Evolutionary conservation across 2,113 vertebrate genomes (phyloP).

Genomic region (Myotis brandtii): DNA sequence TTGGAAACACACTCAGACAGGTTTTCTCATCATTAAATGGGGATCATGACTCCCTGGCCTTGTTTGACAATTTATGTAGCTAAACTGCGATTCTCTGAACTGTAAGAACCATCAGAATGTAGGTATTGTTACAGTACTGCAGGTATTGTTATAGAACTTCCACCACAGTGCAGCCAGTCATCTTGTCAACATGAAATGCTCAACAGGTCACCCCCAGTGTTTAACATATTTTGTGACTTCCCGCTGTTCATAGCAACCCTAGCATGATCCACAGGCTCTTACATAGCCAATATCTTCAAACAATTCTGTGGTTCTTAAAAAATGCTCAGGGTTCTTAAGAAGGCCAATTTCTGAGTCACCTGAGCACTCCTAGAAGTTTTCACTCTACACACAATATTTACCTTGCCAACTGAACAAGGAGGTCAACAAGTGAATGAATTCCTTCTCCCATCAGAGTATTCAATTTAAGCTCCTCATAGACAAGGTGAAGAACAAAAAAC

Average conservation of each 20-base stretch:
- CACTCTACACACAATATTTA: slow-evolving; percentile 71
- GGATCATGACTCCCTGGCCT: neutral
- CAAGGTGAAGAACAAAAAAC: slow-evolving; percentile 96
- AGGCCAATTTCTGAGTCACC: neutral
- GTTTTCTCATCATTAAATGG: neutral
- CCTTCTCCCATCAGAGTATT: slow-evolving; percentile 94
- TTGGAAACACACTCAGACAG: neutral
- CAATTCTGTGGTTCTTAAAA: neutral
- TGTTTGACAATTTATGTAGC: neutral
- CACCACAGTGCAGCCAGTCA: neutral
- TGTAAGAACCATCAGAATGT: neutral
- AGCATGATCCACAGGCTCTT: neutral
- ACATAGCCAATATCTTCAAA: neutral
- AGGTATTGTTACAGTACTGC: neutral
- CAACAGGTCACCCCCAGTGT: neutral
- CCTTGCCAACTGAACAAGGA: slow-evolving; percentile 97
- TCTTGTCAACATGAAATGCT: neutral
- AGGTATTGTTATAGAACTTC: neutral
- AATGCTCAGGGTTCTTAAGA: neutral
- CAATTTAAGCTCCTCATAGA: slow-evolving; percentile 96
- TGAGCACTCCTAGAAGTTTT: neutral
- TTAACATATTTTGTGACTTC: neutral
- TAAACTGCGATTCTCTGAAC: neutral
- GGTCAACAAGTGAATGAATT: slow-evolving; percentile 91
- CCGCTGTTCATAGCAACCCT: neutral